Conservation (phyloP, 2,113 vertebrate genomes). For the Cygnus buccinator region DNA sequence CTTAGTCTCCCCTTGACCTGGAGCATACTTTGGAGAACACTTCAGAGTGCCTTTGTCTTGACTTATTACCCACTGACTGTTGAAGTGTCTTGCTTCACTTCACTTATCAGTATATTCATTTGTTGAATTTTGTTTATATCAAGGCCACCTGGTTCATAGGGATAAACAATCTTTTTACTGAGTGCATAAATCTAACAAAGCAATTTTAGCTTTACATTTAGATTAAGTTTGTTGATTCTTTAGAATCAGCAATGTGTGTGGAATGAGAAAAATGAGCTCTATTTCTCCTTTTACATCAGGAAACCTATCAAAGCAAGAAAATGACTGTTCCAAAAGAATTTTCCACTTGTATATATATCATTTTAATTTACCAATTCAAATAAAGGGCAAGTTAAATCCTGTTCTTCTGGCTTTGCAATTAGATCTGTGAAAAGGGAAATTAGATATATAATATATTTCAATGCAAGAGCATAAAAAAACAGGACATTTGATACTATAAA, state of each 20-base stretch:
- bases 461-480: background rate
- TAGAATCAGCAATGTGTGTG: conserved; percentile 5
- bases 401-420: background rate
- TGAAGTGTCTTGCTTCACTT: background rate
- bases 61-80: background rate
- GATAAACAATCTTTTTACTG: conserved; percentile 9
- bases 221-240: conserved; percentile 5
- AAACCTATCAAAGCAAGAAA: background rate
- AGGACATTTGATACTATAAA: background rate
- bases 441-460: background rate
- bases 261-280: background rate
- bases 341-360: background rate
- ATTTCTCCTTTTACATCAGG: background rate
- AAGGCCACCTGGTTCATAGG: background rate
- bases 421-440: background rate
- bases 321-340: background rate
- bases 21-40: background rate
- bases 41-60: background rate
- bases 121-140: background rate
- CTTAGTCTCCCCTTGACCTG: background rate
- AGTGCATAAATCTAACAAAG: background rate
- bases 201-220: conserved; percentile 30
- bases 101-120: conserved; percentile 7
- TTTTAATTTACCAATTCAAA: background rate
- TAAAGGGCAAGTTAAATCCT: background rate